Evolutionary conservation across 2,888 invertebrate genomes (phyloP).

Genomic region (Iselma pallidipennis): DNA sequence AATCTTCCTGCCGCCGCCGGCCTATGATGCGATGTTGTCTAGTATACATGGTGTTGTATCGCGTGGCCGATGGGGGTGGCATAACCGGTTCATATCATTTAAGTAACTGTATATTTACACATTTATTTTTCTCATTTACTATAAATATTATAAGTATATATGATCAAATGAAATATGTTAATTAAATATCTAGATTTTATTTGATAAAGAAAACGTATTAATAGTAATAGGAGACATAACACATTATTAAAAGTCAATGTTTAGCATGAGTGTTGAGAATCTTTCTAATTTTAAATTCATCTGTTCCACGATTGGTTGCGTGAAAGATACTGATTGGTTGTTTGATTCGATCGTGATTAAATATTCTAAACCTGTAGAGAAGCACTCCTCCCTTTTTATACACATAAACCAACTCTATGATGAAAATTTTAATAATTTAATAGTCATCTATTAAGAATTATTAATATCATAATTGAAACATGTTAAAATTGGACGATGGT

Average conservation of each 20-base stretch:
- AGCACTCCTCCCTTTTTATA: neutral
- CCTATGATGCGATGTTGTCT: conserved; percentile 13
- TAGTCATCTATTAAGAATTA: no score
- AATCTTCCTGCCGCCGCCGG: conserved; percentile 24
- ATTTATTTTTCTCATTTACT: neutral
- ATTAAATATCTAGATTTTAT: no score
- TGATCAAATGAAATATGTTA: neutral
- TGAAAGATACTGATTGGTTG: conserved; percentile 39
- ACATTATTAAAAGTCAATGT: no score
- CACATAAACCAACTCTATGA: no score
- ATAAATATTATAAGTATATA: no score
- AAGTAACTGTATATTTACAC: conserved; percentile 31
- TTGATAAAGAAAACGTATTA: no score
- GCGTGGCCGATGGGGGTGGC: conserved; percentile 40
- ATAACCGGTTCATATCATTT: conserved; percentile 39
- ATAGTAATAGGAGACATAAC: no score
- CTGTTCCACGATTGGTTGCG: conserved; percentile 36
- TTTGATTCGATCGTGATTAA: conserved; percentile 33
- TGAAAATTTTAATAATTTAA: no score
- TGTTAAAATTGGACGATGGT: neutral
- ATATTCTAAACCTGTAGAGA: conserved; percentile 38
- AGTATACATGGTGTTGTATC: conserved; percentile 19
- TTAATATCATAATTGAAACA: neutral
- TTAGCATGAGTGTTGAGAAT: neutral
- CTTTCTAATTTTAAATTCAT: conserved; percentile 41